phyloP scores from a whole-genome alignment of 2,113 vertebrate genomes.

The Ptychochromis oligacanthus region DNA sequence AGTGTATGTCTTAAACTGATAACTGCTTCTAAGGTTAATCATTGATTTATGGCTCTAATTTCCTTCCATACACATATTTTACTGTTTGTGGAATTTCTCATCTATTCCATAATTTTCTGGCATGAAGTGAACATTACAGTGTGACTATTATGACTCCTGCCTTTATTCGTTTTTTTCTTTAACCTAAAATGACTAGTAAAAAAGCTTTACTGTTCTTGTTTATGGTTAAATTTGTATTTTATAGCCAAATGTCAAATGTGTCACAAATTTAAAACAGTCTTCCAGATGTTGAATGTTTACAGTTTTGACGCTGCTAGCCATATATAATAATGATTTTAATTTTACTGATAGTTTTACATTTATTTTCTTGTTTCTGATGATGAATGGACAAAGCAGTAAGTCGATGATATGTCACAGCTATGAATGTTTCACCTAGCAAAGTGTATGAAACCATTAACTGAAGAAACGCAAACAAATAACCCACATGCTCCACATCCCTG shows the following conservation, averaged over 20 bases:
- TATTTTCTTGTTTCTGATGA: neutral
- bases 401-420: neutral
- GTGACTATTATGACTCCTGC: neutral
- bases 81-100: neutral
- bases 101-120: neutral
- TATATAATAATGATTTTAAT: neutral
- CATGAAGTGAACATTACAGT: too few species aligned
- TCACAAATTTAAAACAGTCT: neutral
- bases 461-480: conserved; percentile 44
- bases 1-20: neutral
- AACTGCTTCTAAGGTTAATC: neutral
- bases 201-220: too few species aligned
- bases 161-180: too few species aligned
- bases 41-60: neutral
- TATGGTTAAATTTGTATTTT: neutral
- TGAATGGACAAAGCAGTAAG: neutral
- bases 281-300: neutral
- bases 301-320: neutral
- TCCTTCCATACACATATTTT: neutral
- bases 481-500: neutral
- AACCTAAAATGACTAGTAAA: too few species aligned
- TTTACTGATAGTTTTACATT: neutral
- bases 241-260: neutral
- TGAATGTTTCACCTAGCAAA: neutral
- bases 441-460: conserved; percentile 21